A percentile compares a stretch with the other conserved stretches of the same genome.
Conservation (phyloP, 2,888 invertebrate species). For the Drosophila meridionalis region DNA sequence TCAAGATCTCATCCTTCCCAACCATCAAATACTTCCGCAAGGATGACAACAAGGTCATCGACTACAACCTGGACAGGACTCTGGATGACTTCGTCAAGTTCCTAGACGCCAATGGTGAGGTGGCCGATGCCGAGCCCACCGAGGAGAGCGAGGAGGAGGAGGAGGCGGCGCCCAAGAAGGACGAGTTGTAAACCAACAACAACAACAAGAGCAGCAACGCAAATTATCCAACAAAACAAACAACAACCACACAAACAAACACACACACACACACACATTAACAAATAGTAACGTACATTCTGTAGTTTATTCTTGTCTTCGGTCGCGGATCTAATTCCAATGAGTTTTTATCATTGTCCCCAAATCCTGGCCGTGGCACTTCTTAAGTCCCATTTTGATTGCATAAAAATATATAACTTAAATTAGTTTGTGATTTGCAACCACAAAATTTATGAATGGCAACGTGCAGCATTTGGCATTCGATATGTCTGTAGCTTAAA, state of each 20-base stretch:
- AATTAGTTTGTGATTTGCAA: conserved; percentile 50
- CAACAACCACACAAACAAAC: conserved; percentile 41
- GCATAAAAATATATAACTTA: conserved; percentile 34
- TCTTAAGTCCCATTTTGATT: conserved; percentile 42
- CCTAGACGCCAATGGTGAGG: conserved; percentile 95
- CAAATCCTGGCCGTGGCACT: conserved; percentile 44
- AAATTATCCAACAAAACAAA: conserved; percentile 56
- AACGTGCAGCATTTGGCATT: conserved; percentile 39
- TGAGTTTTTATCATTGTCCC: conserved; percentile 70
- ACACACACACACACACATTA: conserved; percentile 35
- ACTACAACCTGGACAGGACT: conserved; percentile 98
- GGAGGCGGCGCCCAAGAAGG: conserved; percentile 83
- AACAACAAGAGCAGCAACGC: conserved; percentile 30
- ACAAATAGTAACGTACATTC: conserved; percentile 78
- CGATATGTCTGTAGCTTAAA: conserved; percentile 37
- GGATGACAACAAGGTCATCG: conserved; percentile 93
- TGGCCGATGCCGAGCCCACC: conserved; percentile 86
- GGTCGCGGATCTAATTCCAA: conserved; percentile 50
- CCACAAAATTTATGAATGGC: conserved; percentile 15
- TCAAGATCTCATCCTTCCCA: conserved; percentile 97
- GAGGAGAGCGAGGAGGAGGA: conserved; percentile 80
- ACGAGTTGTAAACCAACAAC: conserved; percentile 84
- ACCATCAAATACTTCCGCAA: conserved; percentile 98
- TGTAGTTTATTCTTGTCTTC: conserved; percentile 72
- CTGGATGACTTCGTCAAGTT: conserved; percentile 97